phyloP scores from a whole-genome alignment of 2,888 invertebrate genomes.

The Tinea pellionella region DNA sequence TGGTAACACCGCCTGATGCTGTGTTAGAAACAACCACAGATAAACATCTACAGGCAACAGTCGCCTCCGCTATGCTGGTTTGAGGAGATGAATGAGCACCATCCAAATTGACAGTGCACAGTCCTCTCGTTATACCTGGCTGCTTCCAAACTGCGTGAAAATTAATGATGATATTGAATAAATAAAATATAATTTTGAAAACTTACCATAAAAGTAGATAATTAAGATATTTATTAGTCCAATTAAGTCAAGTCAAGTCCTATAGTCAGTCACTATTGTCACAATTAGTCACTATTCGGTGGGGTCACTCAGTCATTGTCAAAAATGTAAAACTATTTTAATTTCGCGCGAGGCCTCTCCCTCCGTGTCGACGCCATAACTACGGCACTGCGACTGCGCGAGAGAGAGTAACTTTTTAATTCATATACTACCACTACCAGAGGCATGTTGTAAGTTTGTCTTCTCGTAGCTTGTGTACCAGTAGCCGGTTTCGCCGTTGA shows the following conservation, averaged over 20 bases:
- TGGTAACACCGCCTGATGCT: no score
- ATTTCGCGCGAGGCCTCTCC: not conserved
- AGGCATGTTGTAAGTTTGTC: not conserved
- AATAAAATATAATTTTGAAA: not conserved
- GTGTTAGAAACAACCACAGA: no score
- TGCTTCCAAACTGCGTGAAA: no score
- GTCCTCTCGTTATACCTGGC: no score
- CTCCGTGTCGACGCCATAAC: not conserved
- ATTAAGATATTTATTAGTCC: not conserved
- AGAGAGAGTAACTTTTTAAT: not conserved
- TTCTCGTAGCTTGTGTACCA: not conserved
- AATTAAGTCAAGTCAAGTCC: not conserved
- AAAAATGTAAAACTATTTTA: not conserved
- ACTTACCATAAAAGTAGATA: not conserved
- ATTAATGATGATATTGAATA: no score
- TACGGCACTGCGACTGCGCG: not conserved
- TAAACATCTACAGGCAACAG: no score
- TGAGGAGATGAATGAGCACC: no score
- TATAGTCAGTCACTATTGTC: not conserved
- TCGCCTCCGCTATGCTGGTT: no score
- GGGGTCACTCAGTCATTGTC: not conserved
- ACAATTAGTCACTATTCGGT: slow-evolving; percentile 1
- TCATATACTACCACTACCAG: not conserved
- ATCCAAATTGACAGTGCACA: no score
- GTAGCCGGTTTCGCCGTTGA: no score